Evolutionary conservation across 2,113 vertebrate genomes (phyloP).

Genomic region (Mustelus asterias): DNA sequence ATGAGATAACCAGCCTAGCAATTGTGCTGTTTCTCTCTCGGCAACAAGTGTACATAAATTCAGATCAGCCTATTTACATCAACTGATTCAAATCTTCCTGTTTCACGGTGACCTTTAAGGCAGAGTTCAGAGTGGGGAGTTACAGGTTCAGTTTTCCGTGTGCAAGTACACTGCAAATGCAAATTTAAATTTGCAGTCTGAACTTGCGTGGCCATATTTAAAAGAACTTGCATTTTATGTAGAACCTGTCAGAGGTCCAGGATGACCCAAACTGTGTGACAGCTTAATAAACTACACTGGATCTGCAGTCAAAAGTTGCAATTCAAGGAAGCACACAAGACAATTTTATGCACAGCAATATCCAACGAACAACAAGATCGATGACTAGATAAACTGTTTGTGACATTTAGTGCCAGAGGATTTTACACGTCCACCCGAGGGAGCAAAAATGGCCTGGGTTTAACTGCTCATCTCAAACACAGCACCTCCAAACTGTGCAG

Average conservation of each 20-base stretch:
- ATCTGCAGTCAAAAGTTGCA: not conserved
- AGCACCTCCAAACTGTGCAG: not conserved
- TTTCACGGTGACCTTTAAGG: not conserved
- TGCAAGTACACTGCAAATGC: not conserved
- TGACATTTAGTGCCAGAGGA: not conserved
- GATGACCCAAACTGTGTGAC: not conserved
- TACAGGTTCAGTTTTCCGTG: not conserved
- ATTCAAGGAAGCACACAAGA: not conserved
- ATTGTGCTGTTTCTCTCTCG: not conserved
- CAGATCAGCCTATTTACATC: not conserved
- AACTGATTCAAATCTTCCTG: not conserved
- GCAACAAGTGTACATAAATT: slow-evolving; percentile 8
- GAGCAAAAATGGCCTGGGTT: not conserved
- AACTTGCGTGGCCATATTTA: not conserved
- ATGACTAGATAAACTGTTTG: not conserved
- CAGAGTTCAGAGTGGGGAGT: slow-evolving; percentile 11
- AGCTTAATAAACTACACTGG: not conserved
- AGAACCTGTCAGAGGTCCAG: not conserved
- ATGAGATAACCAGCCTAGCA: not conserved
- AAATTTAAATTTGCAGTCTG: slow-evolving; percentile 2
- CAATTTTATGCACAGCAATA: not conserved
- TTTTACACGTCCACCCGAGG: not conserved
- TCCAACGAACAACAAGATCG: not conserved
- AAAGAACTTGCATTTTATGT: not conserved
- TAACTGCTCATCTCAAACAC: not conserved